These are phyloP conservation scores for Bubo bubo DNA, from an alignment of 2,113 vertebrate genomes.

Conservation along the genomic window DNA sequence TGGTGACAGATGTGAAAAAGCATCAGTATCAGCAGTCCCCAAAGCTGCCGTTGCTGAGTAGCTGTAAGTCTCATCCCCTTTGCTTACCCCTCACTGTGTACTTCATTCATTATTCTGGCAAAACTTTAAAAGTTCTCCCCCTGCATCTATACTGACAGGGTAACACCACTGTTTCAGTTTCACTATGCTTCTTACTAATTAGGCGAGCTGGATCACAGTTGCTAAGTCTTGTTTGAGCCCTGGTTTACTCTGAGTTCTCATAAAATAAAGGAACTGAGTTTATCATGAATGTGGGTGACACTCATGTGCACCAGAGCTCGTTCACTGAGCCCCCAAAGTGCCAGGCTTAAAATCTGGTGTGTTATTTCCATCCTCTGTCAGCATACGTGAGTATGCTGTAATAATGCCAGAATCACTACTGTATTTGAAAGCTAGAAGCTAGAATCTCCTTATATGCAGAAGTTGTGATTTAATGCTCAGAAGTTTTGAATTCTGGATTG, in stretches of 20 bases:
- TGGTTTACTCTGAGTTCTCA: background rate
- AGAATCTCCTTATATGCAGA: background rate
- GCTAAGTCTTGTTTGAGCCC: background rate
- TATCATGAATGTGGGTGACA: background rate
- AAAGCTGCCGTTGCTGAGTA: background rate
- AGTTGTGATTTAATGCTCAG: background rate
- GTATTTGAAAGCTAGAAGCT: background rate
- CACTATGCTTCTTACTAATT: background rate
- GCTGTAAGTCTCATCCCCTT: background rate
- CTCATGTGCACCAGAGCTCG: accelerated
- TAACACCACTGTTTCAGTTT: background rate
- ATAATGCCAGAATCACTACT: background rate
- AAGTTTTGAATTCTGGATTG: background rate
- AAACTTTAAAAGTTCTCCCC: background rate
- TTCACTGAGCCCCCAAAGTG: background rate
- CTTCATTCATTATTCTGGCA: background rate
- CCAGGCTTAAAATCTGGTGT: background rate
- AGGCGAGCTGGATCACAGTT: background rate
- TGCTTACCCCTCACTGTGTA: background rate
- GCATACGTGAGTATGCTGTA: background rate
- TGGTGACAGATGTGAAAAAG: background rate
- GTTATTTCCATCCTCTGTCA: background rate
- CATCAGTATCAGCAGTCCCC: background rate
- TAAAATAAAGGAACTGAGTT: background rate
- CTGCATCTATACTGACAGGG: background rate